phyloP scores from a whole-genome alignment of 2,797 vertebrate species.

The Peromyscus aztecus region DNA sequence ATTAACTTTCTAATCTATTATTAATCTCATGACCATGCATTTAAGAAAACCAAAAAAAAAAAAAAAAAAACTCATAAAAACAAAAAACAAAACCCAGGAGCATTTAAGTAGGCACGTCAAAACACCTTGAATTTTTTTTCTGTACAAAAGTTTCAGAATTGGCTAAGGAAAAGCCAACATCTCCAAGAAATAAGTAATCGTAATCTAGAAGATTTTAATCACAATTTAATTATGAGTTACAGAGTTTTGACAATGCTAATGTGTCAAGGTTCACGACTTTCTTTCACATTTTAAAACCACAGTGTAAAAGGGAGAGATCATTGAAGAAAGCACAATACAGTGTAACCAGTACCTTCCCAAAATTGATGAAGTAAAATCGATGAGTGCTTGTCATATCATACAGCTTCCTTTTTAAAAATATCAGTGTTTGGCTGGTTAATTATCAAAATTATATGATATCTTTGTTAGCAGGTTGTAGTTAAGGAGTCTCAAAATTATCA shows the following conservation, averaged over 20 bases:
- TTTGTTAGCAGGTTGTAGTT: background rate
- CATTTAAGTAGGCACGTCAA: constrained; percentile 19
- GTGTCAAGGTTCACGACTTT: background rate
- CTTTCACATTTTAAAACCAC: constrained; percentile 44
- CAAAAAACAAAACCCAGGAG: background rate
- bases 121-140: background rate
- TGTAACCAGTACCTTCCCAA: background rate
- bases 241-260: background rate
- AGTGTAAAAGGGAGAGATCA: background rate
- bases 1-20: constrained; percentile 6
- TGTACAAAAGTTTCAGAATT: constrained; percentile 29
- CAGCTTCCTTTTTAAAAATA: background rate
- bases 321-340: background rate
- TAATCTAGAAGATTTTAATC: background rate
- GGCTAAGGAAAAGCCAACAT: background rate
- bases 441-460: constrained; percentile 2
- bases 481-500: constrained; percentile 24
- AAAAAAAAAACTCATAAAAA: no score
- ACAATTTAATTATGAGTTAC: constrained; percentile 5
- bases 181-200: background rate
- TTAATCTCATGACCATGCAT: background rate
- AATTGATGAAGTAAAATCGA: background rate
- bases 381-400: background rate
- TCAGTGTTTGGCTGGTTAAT: background rate
- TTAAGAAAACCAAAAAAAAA: constrained; percentile 11